A percentile compares a stretch with the other conserved stretches of the same genome.
phyloP scores from a whole-genome alignment of 35 echinoderm and acorn worm genomes.

The Holothuria glaberrima region DNA sequence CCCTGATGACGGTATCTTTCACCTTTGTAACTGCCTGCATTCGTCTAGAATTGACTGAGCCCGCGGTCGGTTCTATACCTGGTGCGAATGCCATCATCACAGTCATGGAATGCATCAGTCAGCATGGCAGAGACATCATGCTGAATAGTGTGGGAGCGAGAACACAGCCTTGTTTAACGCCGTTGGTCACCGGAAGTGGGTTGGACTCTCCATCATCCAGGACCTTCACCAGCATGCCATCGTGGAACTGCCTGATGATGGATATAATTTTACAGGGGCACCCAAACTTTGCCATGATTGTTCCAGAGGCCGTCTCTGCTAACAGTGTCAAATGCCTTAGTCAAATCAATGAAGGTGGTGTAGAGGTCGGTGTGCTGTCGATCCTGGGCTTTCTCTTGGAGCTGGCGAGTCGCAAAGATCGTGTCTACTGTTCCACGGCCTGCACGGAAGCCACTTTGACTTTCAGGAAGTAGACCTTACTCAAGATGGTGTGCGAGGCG shows the following conservation, averaged over 20 bases:
- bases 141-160: too few species aligned
- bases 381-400: constrained; percentile 54
- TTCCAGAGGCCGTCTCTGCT: constrained; percentile 29
- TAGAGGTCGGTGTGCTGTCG: constrained; percentile 51
- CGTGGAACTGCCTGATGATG: background rate
- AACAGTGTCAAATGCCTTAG: constrained; percentile 39
- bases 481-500: constrained; percentile 33
- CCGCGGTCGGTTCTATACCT: too few species aligned
- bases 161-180: too few species aligned
- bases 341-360: constrained; percentile 19
- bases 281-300: constrained; percentile 56
- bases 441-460: constrained; percentile 54
- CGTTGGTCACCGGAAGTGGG: too few species aligned
- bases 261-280: constrained; percentile 23
- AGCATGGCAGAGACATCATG: too few species aligned
- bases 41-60: too few species aligned
- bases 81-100: too few species aligned
- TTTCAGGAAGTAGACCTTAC: constrained; percentile 38
- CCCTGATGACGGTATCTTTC: too few species aligned
- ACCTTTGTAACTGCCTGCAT: too few species aligned
- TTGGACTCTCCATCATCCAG: too few species aligned
- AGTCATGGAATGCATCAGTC: too few species aligned
- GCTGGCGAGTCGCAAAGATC: constrained; percentile 61
- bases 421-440: constrained; percentile 61
- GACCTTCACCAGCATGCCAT: background rate